phyloP scores from a whole-genome alignment of 2,888 invertebrate species.

The Archips crataeganus region DNA sequence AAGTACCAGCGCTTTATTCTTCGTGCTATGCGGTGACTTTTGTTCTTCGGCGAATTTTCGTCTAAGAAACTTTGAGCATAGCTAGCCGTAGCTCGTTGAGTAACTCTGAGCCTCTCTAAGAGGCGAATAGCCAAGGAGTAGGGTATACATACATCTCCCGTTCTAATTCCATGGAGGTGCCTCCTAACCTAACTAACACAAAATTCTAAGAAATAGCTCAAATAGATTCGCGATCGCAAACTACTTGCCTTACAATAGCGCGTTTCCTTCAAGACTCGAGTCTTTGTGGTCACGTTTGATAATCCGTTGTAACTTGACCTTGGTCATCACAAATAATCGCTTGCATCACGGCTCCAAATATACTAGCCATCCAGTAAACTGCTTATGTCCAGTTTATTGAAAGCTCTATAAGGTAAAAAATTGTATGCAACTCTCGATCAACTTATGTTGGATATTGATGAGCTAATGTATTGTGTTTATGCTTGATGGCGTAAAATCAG shows the following conservation, averaged over 20 bases:
- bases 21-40: too few species aligned
- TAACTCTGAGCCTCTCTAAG: too few species aligned
- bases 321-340: background rate
- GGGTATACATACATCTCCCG: too few species aligned
- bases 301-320: background rate
- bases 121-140: too few species aligned
- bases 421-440: background rate
- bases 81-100: too few species aligned
- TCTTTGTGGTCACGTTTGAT: background rate
- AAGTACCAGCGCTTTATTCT: too few species aligned
- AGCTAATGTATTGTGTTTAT: background rate
- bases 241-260: constrained; percentile 1
- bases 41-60: too few species aligned
- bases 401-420: background rate
- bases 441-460: background rate
- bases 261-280: background rate
- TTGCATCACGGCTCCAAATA: background rate
- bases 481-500: background rate
- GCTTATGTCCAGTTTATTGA: background rate
- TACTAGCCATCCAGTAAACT: background rate
- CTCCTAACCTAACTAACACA: too few species aligned
- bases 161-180: too few species aligned
- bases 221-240: background rate
- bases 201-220: background rate
- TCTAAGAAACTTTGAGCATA: too few species aligned